Evolutionary conservation across 1,140 invertebrate species (phyloP).

Genomic region (Anastrepha obliqua): DNA sequence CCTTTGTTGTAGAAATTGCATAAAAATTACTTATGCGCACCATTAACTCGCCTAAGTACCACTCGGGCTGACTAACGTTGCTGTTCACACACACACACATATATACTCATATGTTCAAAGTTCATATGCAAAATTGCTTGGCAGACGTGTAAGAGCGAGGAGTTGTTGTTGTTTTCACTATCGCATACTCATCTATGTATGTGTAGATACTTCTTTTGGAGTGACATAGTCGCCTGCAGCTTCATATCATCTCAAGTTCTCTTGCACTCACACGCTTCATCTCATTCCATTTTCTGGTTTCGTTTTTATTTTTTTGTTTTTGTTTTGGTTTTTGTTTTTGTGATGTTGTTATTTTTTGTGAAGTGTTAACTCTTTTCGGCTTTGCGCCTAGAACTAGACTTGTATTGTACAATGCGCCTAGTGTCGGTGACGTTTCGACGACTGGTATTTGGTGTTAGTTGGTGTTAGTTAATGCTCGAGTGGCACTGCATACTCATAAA

Average conservation of each 20-base stretch:
- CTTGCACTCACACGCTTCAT: background rate
- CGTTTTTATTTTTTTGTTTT: background rate
- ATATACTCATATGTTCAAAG: background rate
- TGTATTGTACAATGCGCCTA: background rate
- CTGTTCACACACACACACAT: background rate
- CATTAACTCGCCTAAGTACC: conserved; percentile 43
- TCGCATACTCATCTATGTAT: background rate
- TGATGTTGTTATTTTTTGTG: conserved; percentile 1
- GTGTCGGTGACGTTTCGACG: conserved; percentile 30
- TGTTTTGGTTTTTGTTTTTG: background rate
- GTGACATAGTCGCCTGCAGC: background rate
- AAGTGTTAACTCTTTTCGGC: conserved; percentile 36
- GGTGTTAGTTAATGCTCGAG: conserved; percentile 51
- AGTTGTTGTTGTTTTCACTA: conserved; percentile 3
- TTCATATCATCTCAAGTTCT: background rate
- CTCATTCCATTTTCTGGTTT: background rate
- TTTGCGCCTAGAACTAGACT: conserved; percentile 40
- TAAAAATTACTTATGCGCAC: conserved; percentile 51
- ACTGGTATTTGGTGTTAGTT: conserved; percentile 51
- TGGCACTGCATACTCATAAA: conserved; percentile 18
- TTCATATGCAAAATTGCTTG: conserved; percentile 20
- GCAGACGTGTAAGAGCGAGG: background rate
- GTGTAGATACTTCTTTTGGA: background rate
- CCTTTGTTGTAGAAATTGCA: conserved; percentile 46
- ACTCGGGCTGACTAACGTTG: background rate